Base-by-base conservation (phyloP, 1,140 invertebrate genomes). In the Bombus superbus region DNA sequence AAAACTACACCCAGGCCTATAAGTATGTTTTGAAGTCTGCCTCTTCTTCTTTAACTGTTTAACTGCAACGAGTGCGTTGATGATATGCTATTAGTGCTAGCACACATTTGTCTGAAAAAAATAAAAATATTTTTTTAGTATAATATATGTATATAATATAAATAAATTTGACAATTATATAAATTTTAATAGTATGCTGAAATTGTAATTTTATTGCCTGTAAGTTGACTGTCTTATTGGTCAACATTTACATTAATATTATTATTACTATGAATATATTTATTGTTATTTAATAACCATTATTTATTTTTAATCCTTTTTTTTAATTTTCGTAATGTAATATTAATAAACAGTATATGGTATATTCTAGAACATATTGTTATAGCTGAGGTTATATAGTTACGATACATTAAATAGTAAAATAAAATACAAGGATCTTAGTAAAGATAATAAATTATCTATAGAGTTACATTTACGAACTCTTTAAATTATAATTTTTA, bases 31-130 rank as follows among this genome's bases (percentile, higher is more conserved):
- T 32, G 69, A 59, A 32, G 35, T 35, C 4, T 57, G 69, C 66
- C 13, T 69, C 74, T 57, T 85, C 79, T 57, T 53, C 69, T 68
- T 66, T 74, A 85, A 59, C 44, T 81, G 68, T 86, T 68, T 86
- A 81, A 66, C 68, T 66, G 66, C 57, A 44, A 35, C 38, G 15
- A 53, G 47, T 28, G 71, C 35, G 66, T 28, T 72, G 69, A 44
- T 64, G 75, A 57, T 74, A 72, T n/a, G 77, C 13, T 35, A 77
- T 42, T 32, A 57, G 28, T 81, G 78, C 75, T 80, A 89, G 35
- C 83, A 73, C 59, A 86, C 62, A 83, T 81, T 80, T 75, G 81
- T 77, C 88, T 89, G 77, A 44, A 89, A 89, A 59, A 75, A 1
- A 62, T 68, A 59, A 72, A 35, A 47, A 47, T 35, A 40, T 32